Evolutionary conservation across 2,888 invertebrate species (phyloP), one percentile per base, ranked within the genome.

Genomic region (Onchidella celtica): DNA sequence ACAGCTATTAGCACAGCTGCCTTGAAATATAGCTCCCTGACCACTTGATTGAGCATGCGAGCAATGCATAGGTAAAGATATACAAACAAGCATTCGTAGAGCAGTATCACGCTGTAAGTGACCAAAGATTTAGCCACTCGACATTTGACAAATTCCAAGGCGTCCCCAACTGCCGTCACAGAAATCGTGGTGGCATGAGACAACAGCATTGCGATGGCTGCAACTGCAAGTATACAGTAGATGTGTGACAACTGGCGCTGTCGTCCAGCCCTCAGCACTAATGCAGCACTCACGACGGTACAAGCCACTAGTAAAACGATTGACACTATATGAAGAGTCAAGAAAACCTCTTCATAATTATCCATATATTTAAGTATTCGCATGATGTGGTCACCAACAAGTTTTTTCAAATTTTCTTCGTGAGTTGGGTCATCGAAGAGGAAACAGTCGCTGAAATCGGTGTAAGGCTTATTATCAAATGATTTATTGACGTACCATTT

Each of bases 381-480:
- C 36, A 79, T 65, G 47, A 73, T 57, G 47, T 65, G 73, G 6
- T n/a, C 66, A 11, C 66, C 57, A 1, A 73, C 73, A n/a, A 63
- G 73, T 38, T 79, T 79, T 29, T 65, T 72, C n/a, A 79, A 36
- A 21, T 79, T 63, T 17, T 73, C 66, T 63, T 79, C 79, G 29
- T 47, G 55, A 27, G 65, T 34, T 1, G 36, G 27, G 2, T 38
- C 57, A 1, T 21, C 3, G 24, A 66, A 59, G 4, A 55, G 59
- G 24, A 81, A 40, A 27, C 81, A 81, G 61, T 81, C 61, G 21
- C 21, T 21, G 59, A 59, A 81, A 57, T 81, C 36, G n/a, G 75
- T 81, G 75, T 75, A 81, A 0, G 81, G 81, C 32, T 69, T 68
- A 27, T 68, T 21, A 38, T 75, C 75, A 40, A 75, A 61, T 4